Evolutionary conservation across 2,797 vertebrate genomes (phyloP), one percentile per base, ranked within the genome.

Genomic region (Anguilla anguilla): DNA sequence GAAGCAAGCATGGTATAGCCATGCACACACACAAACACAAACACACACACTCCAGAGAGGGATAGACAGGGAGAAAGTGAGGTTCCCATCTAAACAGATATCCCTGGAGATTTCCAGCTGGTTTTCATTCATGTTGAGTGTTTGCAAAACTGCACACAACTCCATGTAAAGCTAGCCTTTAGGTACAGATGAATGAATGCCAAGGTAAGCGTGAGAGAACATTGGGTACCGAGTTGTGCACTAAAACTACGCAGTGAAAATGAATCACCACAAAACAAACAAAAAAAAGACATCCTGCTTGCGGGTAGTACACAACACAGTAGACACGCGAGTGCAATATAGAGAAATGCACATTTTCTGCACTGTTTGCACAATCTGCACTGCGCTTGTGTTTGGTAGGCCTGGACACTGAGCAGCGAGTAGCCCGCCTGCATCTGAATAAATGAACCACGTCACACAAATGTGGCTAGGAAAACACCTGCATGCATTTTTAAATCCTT

Each of bases 201-300:
- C 82, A 92, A 92, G 31, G 88, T 89, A 86, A 90, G 91, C 91
- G 91, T 88, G 87, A 94, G 94, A 92, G 87, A 85, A 86, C 88
- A 91, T 93, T 92, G 92, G 88, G 91, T 91, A 91, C 74, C 83
- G 90, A 86, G 87, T 90, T 92, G 91, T 91, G 91, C 84, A 72
- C 87, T 92, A 87, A 93, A 91, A 89, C 84, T 87, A 74, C 64
- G 83, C 87, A 83, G 51, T 81, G 61, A 57, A 86, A 84, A 83
- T 72, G 86, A 81, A 91, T 90, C 87, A 77, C 89, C 89, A 59
- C 87, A 91, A 88, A 86, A 90, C 87, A 90, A 91, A 91, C 85
- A 91, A 83, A 46, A 53, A 43, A 43, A 31, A 72, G 11, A 84
- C 53, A 64, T n/a, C 35, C 43, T 81, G 35, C 1, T 81, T 43